Conservation (phyloP, 2,888 invertebrate species). For the Ommatoiulus sabulosus region DNA sequence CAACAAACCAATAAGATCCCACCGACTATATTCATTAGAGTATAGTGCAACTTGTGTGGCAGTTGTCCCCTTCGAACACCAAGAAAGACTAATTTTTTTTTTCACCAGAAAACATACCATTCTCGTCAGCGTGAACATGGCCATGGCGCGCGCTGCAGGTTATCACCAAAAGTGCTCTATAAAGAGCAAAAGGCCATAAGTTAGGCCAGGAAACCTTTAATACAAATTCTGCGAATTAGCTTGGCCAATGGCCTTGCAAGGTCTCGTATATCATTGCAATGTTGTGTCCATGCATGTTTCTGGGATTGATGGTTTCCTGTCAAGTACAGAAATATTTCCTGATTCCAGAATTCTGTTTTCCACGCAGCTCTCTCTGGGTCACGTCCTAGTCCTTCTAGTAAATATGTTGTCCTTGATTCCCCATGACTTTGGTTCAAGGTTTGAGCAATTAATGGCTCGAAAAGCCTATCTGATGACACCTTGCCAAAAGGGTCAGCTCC, state of each 20-base stretch:
- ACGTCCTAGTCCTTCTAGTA: neutral
- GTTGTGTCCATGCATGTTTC: neutral
- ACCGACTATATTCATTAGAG: neutral
- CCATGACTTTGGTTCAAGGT: neutral
- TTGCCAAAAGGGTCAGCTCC: neutral
- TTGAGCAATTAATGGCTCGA: neutral
- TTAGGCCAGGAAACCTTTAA: neutral
- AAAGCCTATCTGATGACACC: constrained; percentile 27
- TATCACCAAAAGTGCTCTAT: neutral
- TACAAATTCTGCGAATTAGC: neutral
- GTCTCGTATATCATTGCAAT: neutral
- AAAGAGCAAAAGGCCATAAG: neutral
- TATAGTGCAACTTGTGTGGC: no score
- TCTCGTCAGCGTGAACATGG: neutral
- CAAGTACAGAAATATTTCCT: neutral
- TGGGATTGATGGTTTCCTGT: neutral
- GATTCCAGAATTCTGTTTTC: neutral
- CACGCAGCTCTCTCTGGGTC: neutral
- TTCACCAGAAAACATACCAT: neutral
- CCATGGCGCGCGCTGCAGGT: neutral
- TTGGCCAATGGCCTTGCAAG: neutral
- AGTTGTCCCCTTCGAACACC: no score
- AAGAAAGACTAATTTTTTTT: neutral
- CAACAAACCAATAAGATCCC: neutral
- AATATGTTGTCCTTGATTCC: neutral